phyloP scores from a whole-genome alignment of 2,113 vertebrate species.

The Melospiza melodia region DNA sequence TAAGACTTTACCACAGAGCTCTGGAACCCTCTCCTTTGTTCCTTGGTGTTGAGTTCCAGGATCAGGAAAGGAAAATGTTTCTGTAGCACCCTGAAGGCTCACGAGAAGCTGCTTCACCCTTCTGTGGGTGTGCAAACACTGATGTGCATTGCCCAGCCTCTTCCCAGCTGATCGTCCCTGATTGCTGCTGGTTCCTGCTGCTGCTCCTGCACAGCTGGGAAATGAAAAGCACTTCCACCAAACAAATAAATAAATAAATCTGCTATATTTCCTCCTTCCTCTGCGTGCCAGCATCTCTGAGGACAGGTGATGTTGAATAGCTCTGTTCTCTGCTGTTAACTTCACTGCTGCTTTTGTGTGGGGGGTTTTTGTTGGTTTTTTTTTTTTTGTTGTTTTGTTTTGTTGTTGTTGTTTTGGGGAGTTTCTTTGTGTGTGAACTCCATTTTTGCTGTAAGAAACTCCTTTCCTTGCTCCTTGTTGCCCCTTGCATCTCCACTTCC shows the following conservation, averaged over 20 bases:
- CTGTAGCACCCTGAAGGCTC: neutral
- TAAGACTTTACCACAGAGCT: neutral
- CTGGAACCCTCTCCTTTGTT: neutral
- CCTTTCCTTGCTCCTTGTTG: neutral
- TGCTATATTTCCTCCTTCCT: neutral
- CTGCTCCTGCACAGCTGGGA: neutral
- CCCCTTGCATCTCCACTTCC: neutral
- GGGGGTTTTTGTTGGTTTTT: too few species aligned
- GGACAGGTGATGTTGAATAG: neutral
- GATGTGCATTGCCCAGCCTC: accelerated
- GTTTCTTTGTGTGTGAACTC: accelerated
- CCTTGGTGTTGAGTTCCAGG: neutral
- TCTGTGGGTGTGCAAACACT: neutral
- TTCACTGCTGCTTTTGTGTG: neutral
- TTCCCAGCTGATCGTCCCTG: accelerated
- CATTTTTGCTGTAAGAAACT: neutral
- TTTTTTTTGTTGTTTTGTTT: neutral
- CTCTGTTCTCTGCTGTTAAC: neutral
- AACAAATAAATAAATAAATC: neutral
- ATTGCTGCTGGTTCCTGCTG: neutral
- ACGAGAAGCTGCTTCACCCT: neutral
- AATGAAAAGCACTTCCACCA: neutral
- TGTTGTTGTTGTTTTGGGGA: too few species aligned
- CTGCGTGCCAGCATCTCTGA: neutral
- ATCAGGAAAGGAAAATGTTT: neutral